Evolutionary conservation across 2,797 vertebrate species (phyloP), one percentile per base, ranked within the genome.

Genomic region (Sphaeramia orbicularis): DNA sequence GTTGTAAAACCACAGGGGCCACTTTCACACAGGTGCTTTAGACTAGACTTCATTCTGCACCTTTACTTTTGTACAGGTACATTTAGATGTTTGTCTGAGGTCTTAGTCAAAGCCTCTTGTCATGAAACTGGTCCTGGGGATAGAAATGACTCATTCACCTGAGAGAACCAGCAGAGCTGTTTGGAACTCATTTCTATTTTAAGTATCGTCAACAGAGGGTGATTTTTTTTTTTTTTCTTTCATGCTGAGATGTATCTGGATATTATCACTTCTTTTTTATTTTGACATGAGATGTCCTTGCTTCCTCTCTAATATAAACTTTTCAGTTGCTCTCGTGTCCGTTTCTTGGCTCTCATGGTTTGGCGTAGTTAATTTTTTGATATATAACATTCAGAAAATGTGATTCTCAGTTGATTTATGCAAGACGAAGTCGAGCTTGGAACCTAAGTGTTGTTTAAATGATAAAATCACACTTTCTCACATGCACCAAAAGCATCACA

Each of bases 261-360:
- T 80, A 49, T 40, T 45, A 48, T 93, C 78, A 82, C 24, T 10
- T 19, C 19, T 21, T 32, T 65, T 85, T 44, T 85, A 76, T 84
- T 92, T 86, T 71, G 85, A 84, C 86, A 65, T 35, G 16, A 65
- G 14, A 35, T 55, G 24, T 32, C 47, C 53, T 50, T 24, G 35
- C 87, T 89, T 91, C 88, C 89, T 83, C 58, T 74, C 27, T 56
- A 41, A 54, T 41, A 62, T 84, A 80, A 89, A 88, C 76, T 10
- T 58, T 36, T 27, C 40, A 35, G 52, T 56, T 13, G 59, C 63
- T 77, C 56, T 66, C 7, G 18, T 12, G 19, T 54, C 14, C 47
- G 5, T 21, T 48, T 71, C 4, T 13, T 24, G 13, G 19, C 27
- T 53, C 45, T 48, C 38, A 41, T 13, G 13, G 12, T 41, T 13